Base-by-base conservation (phyloP, 2,888 invertebrate species). In the Hirtodrosophila cameraria region DNA sequence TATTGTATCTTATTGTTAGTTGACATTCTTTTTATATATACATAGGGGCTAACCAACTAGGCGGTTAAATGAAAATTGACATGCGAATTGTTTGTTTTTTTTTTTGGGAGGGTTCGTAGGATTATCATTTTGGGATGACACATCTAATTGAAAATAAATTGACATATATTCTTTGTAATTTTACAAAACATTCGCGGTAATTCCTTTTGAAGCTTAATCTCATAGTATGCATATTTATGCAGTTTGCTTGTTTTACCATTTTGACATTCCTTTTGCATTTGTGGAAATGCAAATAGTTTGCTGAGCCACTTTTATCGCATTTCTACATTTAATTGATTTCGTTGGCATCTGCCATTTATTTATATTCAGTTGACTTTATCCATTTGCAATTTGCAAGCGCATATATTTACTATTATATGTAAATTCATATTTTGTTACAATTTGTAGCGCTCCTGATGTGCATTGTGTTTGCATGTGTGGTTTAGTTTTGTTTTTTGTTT, bases 71-170 rank as follows among this genome's bases (percentile, higher is more conserved):
- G 20, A 72, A 69, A 84, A 84, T 81, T 81, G 84, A 84, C 81
- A 73, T 73, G 65, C 69, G 16, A 57, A 54, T 30, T 48, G 13
- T 15, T n/a, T 30, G 18, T 18, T 18, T n/a, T n/a, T n/a, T 27
- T 23, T 16, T 11, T 5, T 8, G 18, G 27, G 12, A 7, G 25
- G n/a, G n/a, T 5, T 9, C 27, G 15, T 36, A 12, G 0, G 30
- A 11, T 13, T 52, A 42, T 27, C 11, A 18, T n/a, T 58, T 31
- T 16, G 31, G 23, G 25, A 4, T 23, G 25, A 46, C 41, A 62
- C 50, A 55, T 64, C 55, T 78, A 80, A 80, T 80, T 80, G 78
- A 73, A 84, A 78, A 70, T 46, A 84, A 81, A 81, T 81, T 81
- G 80, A 81, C 84, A 73, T 64, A 41, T 60, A 61, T 75, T 18